phyloP scores from a whole-genome alignment of 1,140 invertebrate species.

The Zeugodacus cucurbitae region DNA sequence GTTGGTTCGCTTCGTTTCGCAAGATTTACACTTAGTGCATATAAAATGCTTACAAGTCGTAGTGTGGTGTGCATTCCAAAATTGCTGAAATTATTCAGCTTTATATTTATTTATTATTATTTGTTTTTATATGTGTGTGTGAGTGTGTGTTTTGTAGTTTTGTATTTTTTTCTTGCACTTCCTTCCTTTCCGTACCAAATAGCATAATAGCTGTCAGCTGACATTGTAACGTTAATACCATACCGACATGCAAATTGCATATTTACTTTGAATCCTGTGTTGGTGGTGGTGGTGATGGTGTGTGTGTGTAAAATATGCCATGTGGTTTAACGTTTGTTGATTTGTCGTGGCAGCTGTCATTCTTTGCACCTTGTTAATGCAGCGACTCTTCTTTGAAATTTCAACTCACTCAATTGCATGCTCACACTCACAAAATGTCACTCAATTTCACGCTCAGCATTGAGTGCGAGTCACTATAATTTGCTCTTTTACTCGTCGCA shows the following conservation, averaged over 20 bases:
- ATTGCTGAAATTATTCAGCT: neutral
- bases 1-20: neutral
- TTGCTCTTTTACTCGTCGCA: neutral
- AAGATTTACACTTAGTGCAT: neutral
- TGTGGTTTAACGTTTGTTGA: conserved; percentile 23
- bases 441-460: neutral
- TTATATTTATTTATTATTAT: neutral
- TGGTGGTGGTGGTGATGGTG: too few relatives aligned
- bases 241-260: conserved; percentile 29
- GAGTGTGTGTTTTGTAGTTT: neutral
- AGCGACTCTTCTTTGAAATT: neutral
- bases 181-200: neutral
- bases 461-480: neutral
- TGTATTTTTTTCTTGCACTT: neutral
- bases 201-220: neutral
- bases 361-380: neutral
- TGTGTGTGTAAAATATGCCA: neutral
- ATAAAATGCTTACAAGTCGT: neutral
- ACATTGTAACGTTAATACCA: neutral
- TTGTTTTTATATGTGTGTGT: neutral
- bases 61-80: neutral
- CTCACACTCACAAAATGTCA: neutral
- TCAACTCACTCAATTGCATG: too few relatives aligned
- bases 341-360: conserved; percentile 5
- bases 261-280: conserved; percentile 16